phyloP scores from a whole-genome alignment of 1,140 invertebrate species.

The Scaptomyza hsui region DNA sequence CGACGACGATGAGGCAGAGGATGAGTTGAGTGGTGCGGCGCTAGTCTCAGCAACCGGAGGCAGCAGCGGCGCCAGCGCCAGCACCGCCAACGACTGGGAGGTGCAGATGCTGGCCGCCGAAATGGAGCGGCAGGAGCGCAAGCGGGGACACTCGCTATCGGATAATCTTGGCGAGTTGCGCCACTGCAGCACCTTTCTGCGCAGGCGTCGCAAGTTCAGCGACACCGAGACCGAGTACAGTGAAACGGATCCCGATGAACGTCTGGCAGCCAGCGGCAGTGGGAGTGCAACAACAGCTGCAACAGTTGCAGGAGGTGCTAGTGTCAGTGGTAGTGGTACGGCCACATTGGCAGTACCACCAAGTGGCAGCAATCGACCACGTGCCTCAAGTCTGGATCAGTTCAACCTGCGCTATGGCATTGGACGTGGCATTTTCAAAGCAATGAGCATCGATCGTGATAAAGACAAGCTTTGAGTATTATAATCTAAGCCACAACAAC shows the following conservation, averaged over 20 bases:
- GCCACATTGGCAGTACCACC: conserved; percentile 2
- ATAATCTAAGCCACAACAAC: conserved; percentile 47
- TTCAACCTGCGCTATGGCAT: conserved; percentile 80
- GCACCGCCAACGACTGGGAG: conserved; percentile 88
- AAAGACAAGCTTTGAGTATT: conserved; percentile 84
- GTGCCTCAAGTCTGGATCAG: conserved; percentile 81
- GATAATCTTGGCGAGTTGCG: conserved; percentile 66
- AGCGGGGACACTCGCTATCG: conserved; percentile 67
- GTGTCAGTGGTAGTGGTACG: background rate
- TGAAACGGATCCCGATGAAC: conserved; percentile 69
- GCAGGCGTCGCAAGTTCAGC: conserved; percentile 73
- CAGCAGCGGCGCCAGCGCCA: conserved; percentile 9
- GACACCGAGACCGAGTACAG: conserved; percentile 80
- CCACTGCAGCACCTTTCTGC: conserved; percentile 64
- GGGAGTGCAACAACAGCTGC: background rate
- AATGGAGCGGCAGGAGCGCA: conserved; percentile 86
- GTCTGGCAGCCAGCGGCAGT: conserved; percentile 17
- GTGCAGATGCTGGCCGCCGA: conserved; percentile 90
- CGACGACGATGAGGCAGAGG: conserved; percentile 51
- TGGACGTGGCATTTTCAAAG: conserved; percentile 80
- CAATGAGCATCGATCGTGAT: conserved; percentile 83
- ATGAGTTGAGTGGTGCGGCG: conserved; percentile 35
- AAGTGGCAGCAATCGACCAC: conserved; percentile 61
- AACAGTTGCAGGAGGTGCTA: background rate
- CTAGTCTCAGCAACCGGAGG: conserved; percentile 12